phyloP scores from a whole-genome alignment of 2,797 vertebrate species.

The Bryconaethiops microstoma region DNA sequence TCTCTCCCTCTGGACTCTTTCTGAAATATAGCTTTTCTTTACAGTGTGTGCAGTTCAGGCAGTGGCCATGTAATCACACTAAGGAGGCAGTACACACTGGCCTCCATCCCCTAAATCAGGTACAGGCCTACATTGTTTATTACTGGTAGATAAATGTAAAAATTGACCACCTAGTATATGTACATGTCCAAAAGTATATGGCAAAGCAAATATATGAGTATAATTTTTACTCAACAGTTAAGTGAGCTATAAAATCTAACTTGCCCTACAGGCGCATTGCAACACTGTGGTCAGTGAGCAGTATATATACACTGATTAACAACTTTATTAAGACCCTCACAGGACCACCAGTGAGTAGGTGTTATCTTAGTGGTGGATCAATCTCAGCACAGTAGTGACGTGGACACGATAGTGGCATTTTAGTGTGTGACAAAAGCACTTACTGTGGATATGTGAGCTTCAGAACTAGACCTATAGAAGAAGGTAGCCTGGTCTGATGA shows the following conservation, averaged over 20 bases:
- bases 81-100: constrained; percentile 6
- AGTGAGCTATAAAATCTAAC: background rate
- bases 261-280: background rate
- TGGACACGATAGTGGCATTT: too few species aligned
- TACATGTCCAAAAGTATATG: background rate
- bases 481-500: too few species aligned
- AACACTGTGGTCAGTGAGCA: background rate
- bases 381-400: too few species aligned
- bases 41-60: constrained; percentile 44
- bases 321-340: too few species aligned
- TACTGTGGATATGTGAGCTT: too few species aligned
- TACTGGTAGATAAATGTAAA: background rate
- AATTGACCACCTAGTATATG: background rate
- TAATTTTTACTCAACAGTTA: background rate
- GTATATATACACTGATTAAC: too few species aligned
- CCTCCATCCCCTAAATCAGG: constrained; percentile 19
- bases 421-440: too few species aligned
- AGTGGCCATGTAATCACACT: constrained; percentile 47
- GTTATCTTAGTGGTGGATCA: too few species aligned
- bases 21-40: constrained; percentile 47
- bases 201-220: background rate
- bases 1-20: constrained; percentile 32
- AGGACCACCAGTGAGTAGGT: too few species aligned
- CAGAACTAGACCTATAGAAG: too few species aligned
- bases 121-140: background rate